A percentile compares a stretch with the other conserved stretches of the same genome.
Conservation (phyloP, 2,888 invertebrate genomes). For the Coelopa pilipes region DNA sequence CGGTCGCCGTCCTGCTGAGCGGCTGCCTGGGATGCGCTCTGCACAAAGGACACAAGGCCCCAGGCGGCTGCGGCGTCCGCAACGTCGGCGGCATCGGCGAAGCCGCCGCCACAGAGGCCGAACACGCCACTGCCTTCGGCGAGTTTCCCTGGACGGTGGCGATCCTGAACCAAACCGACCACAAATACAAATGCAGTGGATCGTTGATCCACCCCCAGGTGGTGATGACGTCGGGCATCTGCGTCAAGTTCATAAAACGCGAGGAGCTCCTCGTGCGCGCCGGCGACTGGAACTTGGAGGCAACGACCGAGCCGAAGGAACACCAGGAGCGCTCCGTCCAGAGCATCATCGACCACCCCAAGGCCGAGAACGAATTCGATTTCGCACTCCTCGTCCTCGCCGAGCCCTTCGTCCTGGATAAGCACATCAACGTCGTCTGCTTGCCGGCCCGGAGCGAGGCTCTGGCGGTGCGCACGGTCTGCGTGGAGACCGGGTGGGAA, state of each 20-base stretch:
- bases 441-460: constrained; percentile 71
- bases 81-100: constrained; percentile 71
- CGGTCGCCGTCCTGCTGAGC: background rate
- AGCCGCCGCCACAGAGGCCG: constrained; percentile 70
- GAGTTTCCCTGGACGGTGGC: constrained; percentile 90
- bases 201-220: constrained; percentile 82
- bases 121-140: constrained; percentile 80
- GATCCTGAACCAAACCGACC: constrained; percentile 69
- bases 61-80: constrained; percentile 71
- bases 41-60: constrained; percentile 46
- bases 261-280: constrained; percentile 72
- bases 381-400: constrained; percentile 74
- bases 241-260: constrained; percentile 70
- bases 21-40: no score
- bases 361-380: constrained; percentile 75
- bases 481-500: constrained; percentile 85
- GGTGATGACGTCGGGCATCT: constrained; percentile 83
- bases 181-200: constrained; percentile 79
- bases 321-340: constrained; percentile 73
- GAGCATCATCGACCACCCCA: constrained; percentile 62
- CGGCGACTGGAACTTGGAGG: constrained; percentile 89
- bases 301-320: constrained; percentile 74
- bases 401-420: constrained; percentile 70
- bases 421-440: constrained; percentile 79
- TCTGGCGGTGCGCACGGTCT: constrained; percentile 71